Evolutionary conservation across 2,113 vertebrate genomes (phyloP).

Genomic region (pig (Sus scrofa)): DNA sequence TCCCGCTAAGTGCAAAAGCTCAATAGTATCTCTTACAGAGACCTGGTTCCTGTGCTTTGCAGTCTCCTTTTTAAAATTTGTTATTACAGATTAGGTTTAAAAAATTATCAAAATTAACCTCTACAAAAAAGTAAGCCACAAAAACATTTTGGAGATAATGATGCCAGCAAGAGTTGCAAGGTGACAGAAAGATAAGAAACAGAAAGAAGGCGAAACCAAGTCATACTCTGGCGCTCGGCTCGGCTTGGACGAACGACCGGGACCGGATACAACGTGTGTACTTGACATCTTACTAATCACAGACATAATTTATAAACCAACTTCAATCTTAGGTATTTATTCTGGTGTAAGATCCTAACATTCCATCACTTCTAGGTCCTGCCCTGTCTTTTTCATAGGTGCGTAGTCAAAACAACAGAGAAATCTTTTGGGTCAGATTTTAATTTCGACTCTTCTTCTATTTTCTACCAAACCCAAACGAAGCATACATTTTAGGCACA

Average conservation of each 20-base stretch:
- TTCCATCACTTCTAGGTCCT: neutral
- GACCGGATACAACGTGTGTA: neutral
- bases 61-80: conserved; percentile 32
- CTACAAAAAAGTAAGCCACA: neutral
- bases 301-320: neutral
- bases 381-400: neutral
- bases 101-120: conserved; percentile 1
- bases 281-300: neutral
- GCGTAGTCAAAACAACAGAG: neutral
- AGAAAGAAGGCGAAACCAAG: neutral
- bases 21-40: neutral
- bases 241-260: neutral
- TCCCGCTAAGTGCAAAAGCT: neutral
- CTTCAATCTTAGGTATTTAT: neutral
- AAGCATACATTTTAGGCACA: conserved; percentile 14
- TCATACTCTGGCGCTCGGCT: neutral
- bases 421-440: conserved; percentile 3
- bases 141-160: neutral
- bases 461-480: conserved; percentile 60
- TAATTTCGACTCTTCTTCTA: conserved; percentile 48
- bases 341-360: neutral
- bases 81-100: neutral
- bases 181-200: neutral
- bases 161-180: neutral
- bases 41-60: neutral